These are phyloP conservation scores for Acinonyx jubatus DNA, from an alignment of 2,113 vertebrate genomes.

Conservation along the genomic window DNA sequence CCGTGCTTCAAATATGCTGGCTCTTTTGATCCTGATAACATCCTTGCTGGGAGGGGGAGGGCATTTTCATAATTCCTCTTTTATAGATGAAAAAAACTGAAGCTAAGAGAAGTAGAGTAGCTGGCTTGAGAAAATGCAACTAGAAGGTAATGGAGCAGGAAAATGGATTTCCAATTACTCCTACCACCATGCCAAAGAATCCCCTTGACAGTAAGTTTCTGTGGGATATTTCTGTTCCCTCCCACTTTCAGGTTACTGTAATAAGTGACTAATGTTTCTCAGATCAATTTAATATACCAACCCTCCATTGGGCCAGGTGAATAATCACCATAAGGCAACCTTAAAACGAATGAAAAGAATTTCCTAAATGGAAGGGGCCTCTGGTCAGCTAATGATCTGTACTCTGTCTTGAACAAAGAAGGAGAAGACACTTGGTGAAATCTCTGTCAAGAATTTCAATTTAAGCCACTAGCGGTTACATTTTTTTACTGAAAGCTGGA, in stretches of 20 bases:
- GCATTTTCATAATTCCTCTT: constrained; percentile 8
- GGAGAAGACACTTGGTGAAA: constrained; percentile 3
- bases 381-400: neutral
- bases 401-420: constrained; percentile 37
- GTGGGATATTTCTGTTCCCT: neutral
- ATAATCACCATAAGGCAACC: neutral
- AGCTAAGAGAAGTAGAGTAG: neutral
- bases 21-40: neutral
- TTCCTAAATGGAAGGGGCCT: neutral
- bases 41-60: neutral
- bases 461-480: constrained; percentile 40
- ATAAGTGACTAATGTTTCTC: neutral
- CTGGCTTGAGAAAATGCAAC: neutral
- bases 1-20: neutral
- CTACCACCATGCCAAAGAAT: neutral
- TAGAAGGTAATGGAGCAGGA: neutral
- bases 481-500: constrained; percentile 32
- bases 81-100: constrained; percentile 1
- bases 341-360: neutral
- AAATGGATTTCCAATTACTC: neutral
- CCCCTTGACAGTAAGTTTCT: neutral
- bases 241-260: neutral
- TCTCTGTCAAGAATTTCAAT: constrained; percentile 60
- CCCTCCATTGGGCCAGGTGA: neutral
- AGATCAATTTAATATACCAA: neutral